Conservation (phyloP, 1,140 invertebrate genomes). For the Elymnias hypermnestra region DNA sequence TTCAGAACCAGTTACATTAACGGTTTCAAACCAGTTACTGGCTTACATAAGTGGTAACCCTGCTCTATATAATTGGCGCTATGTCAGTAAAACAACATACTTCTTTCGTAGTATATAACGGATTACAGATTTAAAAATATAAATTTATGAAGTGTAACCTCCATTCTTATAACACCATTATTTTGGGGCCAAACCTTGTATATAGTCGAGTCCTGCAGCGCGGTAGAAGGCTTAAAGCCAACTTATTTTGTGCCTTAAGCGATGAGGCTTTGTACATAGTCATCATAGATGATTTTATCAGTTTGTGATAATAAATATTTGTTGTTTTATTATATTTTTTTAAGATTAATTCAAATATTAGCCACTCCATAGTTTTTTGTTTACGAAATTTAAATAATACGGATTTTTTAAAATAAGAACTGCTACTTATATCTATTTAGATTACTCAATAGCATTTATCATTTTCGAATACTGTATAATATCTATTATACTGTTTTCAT, state of each 20-base stretch:
- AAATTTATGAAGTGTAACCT: not conserved
- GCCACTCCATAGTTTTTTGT: not conserved
- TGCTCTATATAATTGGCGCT: no score
- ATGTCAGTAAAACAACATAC: no score
- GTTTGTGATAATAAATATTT: constrained; percentile 48
- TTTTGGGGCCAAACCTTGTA: constrained; percentile 60
- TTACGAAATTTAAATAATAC: no score
- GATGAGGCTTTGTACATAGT: constrained; percentile 47
- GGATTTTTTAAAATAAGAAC: no score
- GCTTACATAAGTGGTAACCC: no score
- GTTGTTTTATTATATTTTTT: constrained; percentile 35
- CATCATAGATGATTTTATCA: constrained; percentile 57
- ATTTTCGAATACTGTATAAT: no score
- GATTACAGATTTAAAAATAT: constrained; percentile 3
- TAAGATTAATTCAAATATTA: constrained; percentile 13
- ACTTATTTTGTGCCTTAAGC: constrained; percentile 52
- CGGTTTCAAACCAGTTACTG: no score
- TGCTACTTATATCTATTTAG: no score
- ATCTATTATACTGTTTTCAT: no score
- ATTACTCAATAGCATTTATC: no score
- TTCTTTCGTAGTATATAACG: no score
- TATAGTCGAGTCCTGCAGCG: constrained; percentile 33
- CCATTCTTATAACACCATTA: constrained; percentile 25
- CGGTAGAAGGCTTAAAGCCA: constrained; percentile 45
- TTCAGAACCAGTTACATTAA: no score